These are phyloP conservation scores for Gymnarchus niloticus DNA, from an alignment of 2,113 vertebrate species.

Conservation along the genomic window DNA sequence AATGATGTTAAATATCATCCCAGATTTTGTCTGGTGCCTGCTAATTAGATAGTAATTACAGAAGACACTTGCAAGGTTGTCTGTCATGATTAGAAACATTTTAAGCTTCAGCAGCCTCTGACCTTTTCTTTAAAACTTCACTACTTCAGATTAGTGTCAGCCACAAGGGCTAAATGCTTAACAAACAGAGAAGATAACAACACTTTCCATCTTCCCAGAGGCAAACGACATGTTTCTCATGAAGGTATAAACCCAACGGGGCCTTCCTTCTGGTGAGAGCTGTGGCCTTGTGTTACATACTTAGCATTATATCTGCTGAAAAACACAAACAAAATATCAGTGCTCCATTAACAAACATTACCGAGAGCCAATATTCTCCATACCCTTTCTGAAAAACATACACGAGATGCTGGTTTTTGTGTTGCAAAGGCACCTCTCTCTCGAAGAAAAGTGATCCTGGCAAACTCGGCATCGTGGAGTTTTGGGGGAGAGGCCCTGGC, in stretches of 20 bases:
- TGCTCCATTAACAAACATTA: not conserved
- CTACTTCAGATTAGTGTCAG: slow-evolving; percentile 50
- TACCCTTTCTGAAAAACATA: not conserved
- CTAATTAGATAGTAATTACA: slow-evolving; percentile 69
- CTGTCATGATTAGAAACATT: slow-evolving; percentile 63
- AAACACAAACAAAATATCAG: not conserved
- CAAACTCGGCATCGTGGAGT: not conserved
- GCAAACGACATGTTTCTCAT: slow-evolving; percentile 23
- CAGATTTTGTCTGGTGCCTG: slow-evolving; percentile 56
- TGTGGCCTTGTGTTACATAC: not conserved
- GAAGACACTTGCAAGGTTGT: slow-evolving; percentile 54
- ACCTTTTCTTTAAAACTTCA: slow-evolving; percentile 62
- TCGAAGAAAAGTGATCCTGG: not conserved
- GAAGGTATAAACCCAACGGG: not conserved
- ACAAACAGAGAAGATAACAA: slow-evolving; percentile 42
- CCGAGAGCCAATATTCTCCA: not conserved
- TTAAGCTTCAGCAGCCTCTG: slow-evolving; percentile 48
- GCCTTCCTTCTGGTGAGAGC: not conserved
- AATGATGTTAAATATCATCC: slow-evolving; percentile 61
- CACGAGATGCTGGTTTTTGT: not conserved
- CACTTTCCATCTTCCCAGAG: slow-evolving; percentile 37
- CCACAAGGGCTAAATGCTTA: slow-evolving; percentile 45
- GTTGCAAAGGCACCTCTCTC: not conserved
- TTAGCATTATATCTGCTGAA: not conserved
- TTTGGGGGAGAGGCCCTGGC: not conserved